Base-by-base conservation (phyloP, 64 coral and sea anemone genomes). In the Astreopora myriophthalma region DNA sequence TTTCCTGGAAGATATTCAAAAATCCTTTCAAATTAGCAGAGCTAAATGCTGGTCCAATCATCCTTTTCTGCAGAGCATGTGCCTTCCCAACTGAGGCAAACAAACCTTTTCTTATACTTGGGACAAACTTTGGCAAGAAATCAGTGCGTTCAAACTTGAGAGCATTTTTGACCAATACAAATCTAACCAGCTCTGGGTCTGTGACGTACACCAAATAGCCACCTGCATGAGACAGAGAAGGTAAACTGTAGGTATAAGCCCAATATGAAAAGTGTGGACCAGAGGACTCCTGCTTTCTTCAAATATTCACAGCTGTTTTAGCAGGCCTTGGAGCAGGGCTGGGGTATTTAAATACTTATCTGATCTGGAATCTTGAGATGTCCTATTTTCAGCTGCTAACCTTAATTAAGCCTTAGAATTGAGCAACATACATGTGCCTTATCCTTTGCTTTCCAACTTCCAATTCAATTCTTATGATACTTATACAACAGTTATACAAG, bases 11-110 rank as follows among this genome's bases (percentile, higher is more conserved):
- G 7, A 40, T 19, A 1, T 40, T 69, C 14, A 88, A 49, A 74
- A 88, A 75, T 38, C 38, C n/a, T 37, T 74, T 75, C 48, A 88
- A 39, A 11, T 63, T 88, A 10, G 44, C 40, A 27, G 42, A 75
- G 38, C 69, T 88, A 24, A 88, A 88, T 55, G 86, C 86, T 22
- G 86, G 86, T 14, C 51, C 73, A 33, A 88, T 75, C 1, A 88
- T 71, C 16, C 65, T 73, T 32, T 71, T 48, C 34, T 88, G 86
- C 20, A 28, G 58, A 1, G 86, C 86, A 75, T 88, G 86, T 63
- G 27, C 38, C 65, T 73, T 74, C 10, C 86, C 86, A 88, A 46
- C 65, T 22, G 39, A 48, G 4, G 34, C 71, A 88, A 88, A 74
- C 44, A 88, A 36, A 19, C 86, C 86, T 60, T 75, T 88, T 1